Conservation (phyloP, 2,888 invertebrate species). For the Parochlus steinenii region DNA sequence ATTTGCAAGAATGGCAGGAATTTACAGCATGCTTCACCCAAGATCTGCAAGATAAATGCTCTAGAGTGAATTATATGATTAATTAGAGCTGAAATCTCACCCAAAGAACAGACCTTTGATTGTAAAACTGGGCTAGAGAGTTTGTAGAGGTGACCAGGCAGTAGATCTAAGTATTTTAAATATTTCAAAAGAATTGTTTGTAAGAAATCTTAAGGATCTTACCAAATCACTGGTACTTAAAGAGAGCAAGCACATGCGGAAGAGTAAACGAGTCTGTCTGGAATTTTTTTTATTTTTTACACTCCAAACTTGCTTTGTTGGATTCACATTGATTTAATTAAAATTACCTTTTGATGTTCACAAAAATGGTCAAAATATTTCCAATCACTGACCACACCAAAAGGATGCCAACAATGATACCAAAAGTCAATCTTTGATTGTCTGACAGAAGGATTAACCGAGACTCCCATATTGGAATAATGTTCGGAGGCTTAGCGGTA, state of each 20-base stretch:
- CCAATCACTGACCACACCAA: conserved; percentile 14
- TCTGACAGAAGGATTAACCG: no score
- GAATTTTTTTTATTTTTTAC: conserved; percentile 20
- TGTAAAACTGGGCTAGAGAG: conserved; percentile 10
- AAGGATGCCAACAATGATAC: conserved; percentile 9
- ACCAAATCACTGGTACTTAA: conserved; percentile 34
- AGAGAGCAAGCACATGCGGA: conserved; percentile 34
- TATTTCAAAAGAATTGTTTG: no score
- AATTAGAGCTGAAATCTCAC: background rate
- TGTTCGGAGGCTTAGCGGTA: no score
- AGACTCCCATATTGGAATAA: no score
- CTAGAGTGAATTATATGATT: conserved; percentile 7
- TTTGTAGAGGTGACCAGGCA: conserved; percentile 15
- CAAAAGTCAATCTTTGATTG: no score
- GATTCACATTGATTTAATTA: background rate
- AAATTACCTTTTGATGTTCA: conserved; percentile 14
- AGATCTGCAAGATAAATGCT: conserved; percentile 28
- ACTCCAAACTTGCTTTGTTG: conserved; percentile 14
- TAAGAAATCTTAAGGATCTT: no score
- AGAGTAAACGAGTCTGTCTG: conserved; percentile 34
- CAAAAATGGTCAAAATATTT: conserved; percentile 15
- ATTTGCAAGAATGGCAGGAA: conserved; percentile 35
- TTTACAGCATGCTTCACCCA: conserved; percentile 33
- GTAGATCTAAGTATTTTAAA: no score
- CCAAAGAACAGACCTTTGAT: conserved; percentile 1